Evolutionary conservation across 1,140 invertebrate species (phyloP), one percentile per base, ranked within the genome.

Genomic region (Goniozus legneri): DNA sequence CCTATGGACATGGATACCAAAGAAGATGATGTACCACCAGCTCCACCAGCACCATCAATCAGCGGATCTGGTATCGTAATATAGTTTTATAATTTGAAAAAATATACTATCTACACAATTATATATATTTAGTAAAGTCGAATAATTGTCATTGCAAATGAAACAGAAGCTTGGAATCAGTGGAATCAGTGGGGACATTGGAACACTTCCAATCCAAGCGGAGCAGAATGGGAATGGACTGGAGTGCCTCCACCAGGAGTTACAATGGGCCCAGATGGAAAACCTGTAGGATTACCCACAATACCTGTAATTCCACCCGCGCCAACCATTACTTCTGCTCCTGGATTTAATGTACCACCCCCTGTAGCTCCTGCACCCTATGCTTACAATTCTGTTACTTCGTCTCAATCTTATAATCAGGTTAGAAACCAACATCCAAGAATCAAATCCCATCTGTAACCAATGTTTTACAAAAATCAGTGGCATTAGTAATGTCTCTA

Each of bases 1-100:
- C 87, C 88, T 8, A 91, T 91, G 89, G 89, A 92, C 56, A 84
- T 91, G 63, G 86, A 87, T 63, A 79, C 78, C 15, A 84, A 84
- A 52, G 82, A 83, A n/a, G 82, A 83, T 24, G 74, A 75, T 10
- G 62, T 73, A 15, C 68, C 73, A 3, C 73, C 74, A 24, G 68
- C 71, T 39, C 79, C 64, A 57, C 79, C 61, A 47, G 69, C 71
- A 18, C 73, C 69, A 43, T 76, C 60, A 40, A 74, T 67, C 53
- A 80, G 71, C 64, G 73, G 71, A 44, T 64, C 69, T 39, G 70
- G 71, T 73, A 53, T 49, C 21, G 8, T 6, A 15, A 38, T 8
- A 30, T 15, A 31, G 10, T 32, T 32, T 33, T 10, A 24, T 14
- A 0, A 21, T 2, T 31, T 24, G n/a, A 32, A 20, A 16, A 27